Base-by-base conservation (phyloP, 2,797 vertebrate species). In the Micromesistius poutassou region DNA sequence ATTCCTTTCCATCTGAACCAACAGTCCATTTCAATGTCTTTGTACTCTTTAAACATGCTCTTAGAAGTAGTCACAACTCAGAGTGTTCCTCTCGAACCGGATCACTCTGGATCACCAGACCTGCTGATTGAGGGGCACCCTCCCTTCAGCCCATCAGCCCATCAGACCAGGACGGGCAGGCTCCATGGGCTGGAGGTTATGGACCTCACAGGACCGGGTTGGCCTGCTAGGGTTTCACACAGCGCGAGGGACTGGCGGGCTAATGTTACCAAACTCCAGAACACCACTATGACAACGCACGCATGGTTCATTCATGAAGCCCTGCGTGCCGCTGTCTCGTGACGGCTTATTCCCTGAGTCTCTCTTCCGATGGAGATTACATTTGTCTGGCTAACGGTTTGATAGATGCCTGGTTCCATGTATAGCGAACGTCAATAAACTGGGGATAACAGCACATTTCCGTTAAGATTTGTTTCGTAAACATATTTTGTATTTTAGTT, bases 161-260 rank as follows among this genome's bases (percentile, higher is more conserved):
- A 71, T 38, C 12, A 46, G 78, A 78, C 73, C 75, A 74, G 78
- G 85, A 75, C 82, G 82, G 83, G 81, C 79, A 81, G 66, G 71
- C 36, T 80, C 71, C 74, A 30, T 77, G 81, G 77, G 82, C 79
- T 9, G 71, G 79, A 80, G 87, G 76, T 83, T 75, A 75, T 70
- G 77, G 62, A 62, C 68, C 78, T 79, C 70, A 77, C 40, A 76
- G 77, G 84, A 78, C 84, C 75, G 78, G 84, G 78, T 13, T 77
- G 38, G 71, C 7, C 80, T 76, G n/a, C 88, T 87, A 71, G 55
- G 73, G 80, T 90, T 88, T 85, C 86, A 80, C 14, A 14, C 75
- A 80, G 46, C 78, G 76, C 76, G 30, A 55, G 77, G 42, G 22
- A 70, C 62, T 66, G 50, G 74, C 74, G 36, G 77, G 78, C 70